Evolutionary conservation across 1,140 invertebrate genomes (phyloP).

Genomic region (Aricia agestis): DNA sequence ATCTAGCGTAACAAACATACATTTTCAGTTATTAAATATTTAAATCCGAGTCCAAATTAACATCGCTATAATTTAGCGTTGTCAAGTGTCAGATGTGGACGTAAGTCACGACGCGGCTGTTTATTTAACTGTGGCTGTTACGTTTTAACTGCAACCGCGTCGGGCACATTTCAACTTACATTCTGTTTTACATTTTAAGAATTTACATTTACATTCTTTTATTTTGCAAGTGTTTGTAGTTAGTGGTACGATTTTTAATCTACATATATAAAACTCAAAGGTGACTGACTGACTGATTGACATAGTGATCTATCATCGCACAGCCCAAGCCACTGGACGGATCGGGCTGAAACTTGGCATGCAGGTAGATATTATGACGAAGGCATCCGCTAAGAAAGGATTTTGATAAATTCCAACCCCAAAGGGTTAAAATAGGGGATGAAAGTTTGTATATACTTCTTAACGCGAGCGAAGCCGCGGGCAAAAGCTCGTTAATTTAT

Average conservation of each 20-base stretch:
- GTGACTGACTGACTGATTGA: too few species aligned
- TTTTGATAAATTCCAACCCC: too few species aligned
- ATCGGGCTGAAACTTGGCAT: too few species aligned
- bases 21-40: background rate
- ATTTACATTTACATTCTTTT: background rate
- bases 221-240: background rate
- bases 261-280: too few species aligned
- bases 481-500: too few species aligned
- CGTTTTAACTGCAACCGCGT: background rate
- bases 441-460: too few species aligned
- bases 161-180: background rate
- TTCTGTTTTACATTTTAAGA: background rate
- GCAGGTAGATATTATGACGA: too few species aligned
- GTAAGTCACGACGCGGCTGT: background rate
- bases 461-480: too few species aligned
- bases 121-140: constrained; percentile 3
- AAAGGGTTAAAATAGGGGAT: too few species aligned
- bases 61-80: background rate
- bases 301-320: too few species aligned
- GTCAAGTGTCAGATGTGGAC: background rate
- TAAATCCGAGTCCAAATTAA: background rate
- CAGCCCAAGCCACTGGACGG: too few species aligned
- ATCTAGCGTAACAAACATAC: background rate
- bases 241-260: background rate
- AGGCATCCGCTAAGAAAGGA: too few species aligned